These are phyloP conservation scores for Drosophila sturtevanti DNA, from an alignment of 1,140 invertebrate species.

Conservation along the genomic window DNA sequence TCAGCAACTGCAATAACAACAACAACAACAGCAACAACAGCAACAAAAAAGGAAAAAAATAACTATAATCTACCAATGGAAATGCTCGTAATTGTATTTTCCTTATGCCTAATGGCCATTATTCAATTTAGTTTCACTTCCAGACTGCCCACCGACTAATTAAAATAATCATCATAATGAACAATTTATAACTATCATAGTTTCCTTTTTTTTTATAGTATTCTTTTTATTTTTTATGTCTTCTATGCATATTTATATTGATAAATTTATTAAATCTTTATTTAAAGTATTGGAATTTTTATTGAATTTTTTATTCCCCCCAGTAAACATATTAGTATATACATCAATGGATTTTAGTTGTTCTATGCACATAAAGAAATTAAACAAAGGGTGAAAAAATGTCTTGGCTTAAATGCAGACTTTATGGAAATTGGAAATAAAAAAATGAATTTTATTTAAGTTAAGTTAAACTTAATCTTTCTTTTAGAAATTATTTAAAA, in stretches of 20 bases:
- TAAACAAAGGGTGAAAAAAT: neutral
- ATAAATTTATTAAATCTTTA: neutral
- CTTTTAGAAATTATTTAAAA: too few relatives aligned
- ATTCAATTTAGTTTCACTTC: slow-evolving; percentile 46
- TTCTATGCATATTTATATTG: neutral
- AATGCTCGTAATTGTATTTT: slow-evolving; percentile 15
- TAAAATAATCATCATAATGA: slow-evolving; percentile 34
- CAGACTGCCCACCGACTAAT: slow-evolving; percentile 26
- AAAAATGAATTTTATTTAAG: too few relatives aligned
- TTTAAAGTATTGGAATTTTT: slow-evolving; percentile 2
- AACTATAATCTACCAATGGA: slow-evolving; percentile 26
- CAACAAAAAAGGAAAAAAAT: neutral
- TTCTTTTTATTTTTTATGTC: neutral
- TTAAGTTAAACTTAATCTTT: too few relatives aligned
- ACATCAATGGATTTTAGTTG: slow-evolving; percentile 33
- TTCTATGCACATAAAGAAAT: neutral
- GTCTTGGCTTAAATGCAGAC: too few relatives aligned
- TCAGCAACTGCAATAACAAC: slow-evolving; percentile 23
- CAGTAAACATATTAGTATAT: slow-evolving; percentile 22
- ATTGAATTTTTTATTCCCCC: neutral
- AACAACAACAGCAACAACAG: slow-evolving; percentile 10
- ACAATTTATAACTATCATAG: neutral
- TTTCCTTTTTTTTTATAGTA: neutral
- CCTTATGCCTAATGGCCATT: slow-evolving; percentile 25
- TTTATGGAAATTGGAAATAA: too few relatives aligned